phyloP scores from a whole-genome alignment of 2,888 invertebrate species.

The Neelides folsomi region DNA sequence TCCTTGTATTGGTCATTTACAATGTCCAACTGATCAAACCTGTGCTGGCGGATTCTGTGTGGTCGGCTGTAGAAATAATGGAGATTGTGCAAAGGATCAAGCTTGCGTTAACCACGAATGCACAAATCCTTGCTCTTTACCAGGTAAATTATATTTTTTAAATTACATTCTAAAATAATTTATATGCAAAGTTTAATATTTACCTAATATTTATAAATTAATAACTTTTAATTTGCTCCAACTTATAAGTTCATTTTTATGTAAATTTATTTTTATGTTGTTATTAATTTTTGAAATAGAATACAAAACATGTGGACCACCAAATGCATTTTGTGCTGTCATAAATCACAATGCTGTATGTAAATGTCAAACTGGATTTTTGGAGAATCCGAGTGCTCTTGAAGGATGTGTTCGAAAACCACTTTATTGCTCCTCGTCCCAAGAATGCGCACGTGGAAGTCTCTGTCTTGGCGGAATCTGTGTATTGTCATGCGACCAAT shows the following conservation, averaged over 20 bases:
- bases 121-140: conserved; percentile 53
- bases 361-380: conserved; percentile 69
- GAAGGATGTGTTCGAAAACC: conserved; percentile 77
- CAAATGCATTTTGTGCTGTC: conserved; percentile 42
- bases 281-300: neutral
- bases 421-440: conserved; percentile 51
- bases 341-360: conserved; percentile 40
- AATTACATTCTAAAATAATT: too few relatives aligned
- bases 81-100: conserved; percentile 60
- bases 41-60: conserved; percentile 66
- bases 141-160: too few relatives aligned
- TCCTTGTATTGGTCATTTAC: conserved; percentile 66
- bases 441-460: conserved; percentile 62
- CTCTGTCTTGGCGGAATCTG: conserved; percentile 66
- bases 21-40: conserved; percentile 65
- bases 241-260: too few relatives aligned
- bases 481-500: conserved; percentile 61
- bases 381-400: conserved; percentile 72
- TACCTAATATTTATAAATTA: too few relatives aligned
- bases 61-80: conserved; percentile 70
- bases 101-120: conserved; percentile 76
- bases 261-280: too few relatives aligned
- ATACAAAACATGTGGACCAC: conserved; percentile 49
- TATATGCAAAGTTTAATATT: too few relatives aligned
- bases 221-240: too few relatives aligned